Conservation (phyloP, 2,888 invertebrate species). For the Vandiemenella viatica region DNA sequence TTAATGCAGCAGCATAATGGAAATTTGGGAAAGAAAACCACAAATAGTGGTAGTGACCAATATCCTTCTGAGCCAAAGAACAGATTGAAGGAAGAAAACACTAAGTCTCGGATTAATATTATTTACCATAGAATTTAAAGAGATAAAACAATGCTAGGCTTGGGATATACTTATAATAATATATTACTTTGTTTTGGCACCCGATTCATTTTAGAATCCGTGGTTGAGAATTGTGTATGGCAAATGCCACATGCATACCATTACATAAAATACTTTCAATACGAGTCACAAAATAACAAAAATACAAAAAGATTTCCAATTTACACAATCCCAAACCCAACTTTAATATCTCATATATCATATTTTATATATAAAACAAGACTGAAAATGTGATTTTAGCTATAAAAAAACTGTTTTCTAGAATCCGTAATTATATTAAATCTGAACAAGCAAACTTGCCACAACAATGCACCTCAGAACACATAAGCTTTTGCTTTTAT, state of each 20-base stretch:
- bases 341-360: slow-evolving; percentile 6
- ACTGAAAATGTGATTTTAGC: slow-evolving; percentile 6
- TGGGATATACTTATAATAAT: slow-evolving; percentile 3
- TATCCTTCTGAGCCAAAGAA: background rate
- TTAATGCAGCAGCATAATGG: background rate
- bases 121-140: slow-evolving; percentile 8
- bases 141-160: slow-evolving; percentile 9
- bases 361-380: slow-evolving; percentile 8
- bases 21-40: background rate
- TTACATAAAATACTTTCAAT: background rate
- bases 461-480: slow-evolving; percentile 12
- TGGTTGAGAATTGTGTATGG: slow-evolving; percentile 4
- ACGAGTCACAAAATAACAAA: background rate
- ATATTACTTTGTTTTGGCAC: slow-evolving; percentile 9
- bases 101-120: background rate
- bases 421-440: slow-evolving; percentile 10
- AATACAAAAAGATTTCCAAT: background rate
- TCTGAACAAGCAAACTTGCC: slow-evolving; percentile 12
- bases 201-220: slow-evolving; percentile 13
- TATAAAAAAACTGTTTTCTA: slow-evolving; percentile 8
- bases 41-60: background rate
- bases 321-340: slow-evolving; percentile 9
- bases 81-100: background rate
- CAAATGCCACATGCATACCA: slow-evolving; percentile 1
- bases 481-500: slow-evolving; percentile 12